phyloP scores from a whole-genome alignment of 2,113 vertebrate genomes.

The Burhinus bistriatus region DNA sequence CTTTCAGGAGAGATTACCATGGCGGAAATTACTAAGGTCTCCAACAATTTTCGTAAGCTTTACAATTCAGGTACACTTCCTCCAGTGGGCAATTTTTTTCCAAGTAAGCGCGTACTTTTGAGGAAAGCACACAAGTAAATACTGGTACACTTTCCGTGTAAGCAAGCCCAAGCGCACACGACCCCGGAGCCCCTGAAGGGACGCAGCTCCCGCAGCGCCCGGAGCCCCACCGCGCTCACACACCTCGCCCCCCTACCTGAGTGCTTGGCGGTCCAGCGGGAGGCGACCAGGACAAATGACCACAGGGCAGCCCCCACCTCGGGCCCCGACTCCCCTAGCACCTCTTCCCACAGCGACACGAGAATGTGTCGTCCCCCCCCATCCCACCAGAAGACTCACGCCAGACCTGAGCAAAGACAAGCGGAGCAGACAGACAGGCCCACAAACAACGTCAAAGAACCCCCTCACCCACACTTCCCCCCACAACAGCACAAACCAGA shows the following conservation, averaged over 20 bases:
- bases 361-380: not conserved
- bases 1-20: not conserved
- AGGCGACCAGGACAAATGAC: not conserved
- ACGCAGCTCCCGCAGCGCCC: not conserved
- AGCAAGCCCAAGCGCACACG: not conserved
- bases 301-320: not conserved
- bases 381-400: not conserved
- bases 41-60: not conserved
- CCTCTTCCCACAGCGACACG: not conserved
- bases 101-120: not conserved
- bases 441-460: too few relatives aligned
- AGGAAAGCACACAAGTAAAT: not conserved
- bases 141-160: too few relatives aligned
- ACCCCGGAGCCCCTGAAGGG: not conserved
- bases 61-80: not conserved
- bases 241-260: not conserved
- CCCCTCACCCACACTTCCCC: not conserved
- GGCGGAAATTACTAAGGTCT: not conserved
- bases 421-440: too few relatives aligned
- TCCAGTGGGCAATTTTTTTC: too few relatives aligned
- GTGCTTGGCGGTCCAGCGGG: not conserved
- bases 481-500: not conserved
- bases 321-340: not conserved
- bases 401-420: not conserved
- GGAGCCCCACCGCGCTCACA: not conserved